A percentile compares a stretch with the other conserved stretches of the same genome.
phyloP scores from a whole-genome alignment of 2,797 vertebrate genomes.

The Helicolenus hilgendorfi region DNA sequence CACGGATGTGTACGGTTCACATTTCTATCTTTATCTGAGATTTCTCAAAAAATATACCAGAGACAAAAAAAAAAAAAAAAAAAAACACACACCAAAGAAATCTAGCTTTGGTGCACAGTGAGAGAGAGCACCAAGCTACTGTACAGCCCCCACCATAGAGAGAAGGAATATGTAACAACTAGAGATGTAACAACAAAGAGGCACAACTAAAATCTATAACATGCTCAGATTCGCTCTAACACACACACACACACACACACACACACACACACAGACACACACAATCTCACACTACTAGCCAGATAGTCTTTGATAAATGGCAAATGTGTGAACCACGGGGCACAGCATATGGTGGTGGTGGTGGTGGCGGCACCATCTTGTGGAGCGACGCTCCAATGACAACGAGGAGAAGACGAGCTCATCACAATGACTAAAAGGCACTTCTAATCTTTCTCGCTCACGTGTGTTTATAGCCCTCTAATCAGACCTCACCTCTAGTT shows the following conservation, averaged over 20 bases:
- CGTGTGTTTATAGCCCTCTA: constrained; percentile 66
- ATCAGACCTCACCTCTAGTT: constrained; percentile 56
- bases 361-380: constrained; percentile 35
- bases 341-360: constrained; percentile 55
- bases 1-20: constrained; percentile 74
- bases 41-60: constrained; percentile 54
- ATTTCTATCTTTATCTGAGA: constrained; percentile 76
- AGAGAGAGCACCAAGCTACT: constrained; percentile 67
- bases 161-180: constrained; percentile 81
- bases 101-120: constrained; percentile 57
- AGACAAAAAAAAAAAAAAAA: background rate
- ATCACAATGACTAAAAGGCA: constrained; percentile 78
- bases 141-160: constrained; percentile 60
- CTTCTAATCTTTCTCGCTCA: constrained; percentile 71
- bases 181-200: constrained; percentile 72
- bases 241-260: constrained; percentile 33
- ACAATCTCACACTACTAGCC: constrained; percentile 25
- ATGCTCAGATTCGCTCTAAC: constrained; percentile 52
- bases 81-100: constrained; percentile 38
- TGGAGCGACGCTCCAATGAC: constrained; percentile 52
- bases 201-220: constrained; percentile 64
- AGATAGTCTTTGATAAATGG: constrained; percentile 51
- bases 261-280: constrained; percentile 28
- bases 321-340: constrained; percentile 56
- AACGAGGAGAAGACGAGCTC: constrained; percentile 54